These are phyloP conservation scores for Tinamus guttatus DNA, from an alignment of 2,113 vertebrate genomes.

Conservation along the genomic window DNA sequence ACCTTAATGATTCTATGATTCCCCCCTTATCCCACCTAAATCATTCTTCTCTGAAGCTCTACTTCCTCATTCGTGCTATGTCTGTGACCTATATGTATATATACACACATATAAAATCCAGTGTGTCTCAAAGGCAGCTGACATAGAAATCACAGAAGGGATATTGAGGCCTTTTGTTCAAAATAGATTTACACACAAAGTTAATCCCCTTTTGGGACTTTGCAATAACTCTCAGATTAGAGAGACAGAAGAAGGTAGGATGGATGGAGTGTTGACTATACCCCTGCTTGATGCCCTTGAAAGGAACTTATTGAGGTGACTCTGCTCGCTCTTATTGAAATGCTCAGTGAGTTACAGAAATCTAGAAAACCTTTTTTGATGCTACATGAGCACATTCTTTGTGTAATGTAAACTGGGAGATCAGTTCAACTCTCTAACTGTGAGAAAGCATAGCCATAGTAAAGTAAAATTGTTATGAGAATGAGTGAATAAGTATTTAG, in stretches of 20 bases:
- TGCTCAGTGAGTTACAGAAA: not conserved
- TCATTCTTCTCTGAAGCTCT: conserved; percentile 34
- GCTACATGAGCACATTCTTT: not conserved
- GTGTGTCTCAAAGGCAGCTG: conserved; percentile 23
- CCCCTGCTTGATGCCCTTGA: conserved; percentile 19
- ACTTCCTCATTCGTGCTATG: conserved; percentile 2
- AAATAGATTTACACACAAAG: conserved; percentile 4
- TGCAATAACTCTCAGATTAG: not conserved
- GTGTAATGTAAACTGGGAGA: conserved; percentile 27
- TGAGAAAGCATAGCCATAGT: not conserved
- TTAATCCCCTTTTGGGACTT: conserved; percentile 6
- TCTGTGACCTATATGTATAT: not conserved
- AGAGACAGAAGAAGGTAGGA: not conserved
- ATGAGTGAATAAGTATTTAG: conserved; percentile 32
- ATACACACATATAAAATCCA: not conserved
- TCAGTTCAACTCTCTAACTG: conserved; percentile 18
- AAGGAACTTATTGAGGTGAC: not conserved
- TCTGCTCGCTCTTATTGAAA: not conserved
- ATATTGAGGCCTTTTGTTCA: conserved; percentile 11
- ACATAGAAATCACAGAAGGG: conserved; percentile 37
- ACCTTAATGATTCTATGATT: too few species aligned
- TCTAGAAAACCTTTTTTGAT: not conserved
- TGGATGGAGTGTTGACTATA: not conserved
- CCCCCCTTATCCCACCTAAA: conserved; percentile 22
- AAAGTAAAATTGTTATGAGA: not conserved